Conservation (phyloP, 2,888 invertebrate species). For the Platycnemis pennipes region DNA sequence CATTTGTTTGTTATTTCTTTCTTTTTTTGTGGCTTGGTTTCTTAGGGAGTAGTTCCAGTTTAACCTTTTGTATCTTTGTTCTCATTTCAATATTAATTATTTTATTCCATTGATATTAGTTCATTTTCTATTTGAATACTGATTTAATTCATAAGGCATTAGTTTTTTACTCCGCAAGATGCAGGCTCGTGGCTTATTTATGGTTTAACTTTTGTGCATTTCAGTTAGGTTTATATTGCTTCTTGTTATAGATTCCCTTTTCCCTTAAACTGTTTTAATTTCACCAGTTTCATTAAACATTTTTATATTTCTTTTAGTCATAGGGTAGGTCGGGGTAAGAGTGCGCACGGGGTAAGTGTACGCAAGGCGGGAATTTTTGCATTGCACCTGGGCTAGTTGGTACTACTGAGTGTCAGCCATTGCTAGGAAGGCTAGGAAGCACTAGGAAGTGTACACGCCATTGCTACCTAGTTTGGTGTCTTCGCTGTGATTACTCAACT, state of each 20-base stretch:
- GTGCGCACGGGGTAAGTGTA: constrained; percentile 1
- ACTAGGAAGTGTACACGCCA: not conserved
- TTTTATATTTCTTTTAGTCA: not conserved
- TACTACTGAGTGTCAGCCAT: not conserved
- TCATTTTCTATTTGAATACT: not conserved
- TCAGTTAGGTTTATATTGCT: not conserved
- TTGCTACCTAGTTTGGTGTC: not conserved
- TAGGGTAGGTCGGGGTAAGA: not conserved
- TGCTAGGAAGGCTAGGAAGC: too few species aligned
- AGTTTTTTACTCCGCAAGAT: too few species aligned
- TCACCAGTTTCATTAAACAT: not conserved
- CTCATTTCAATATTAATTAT: too few species aligned
- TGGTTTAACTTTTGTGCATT: too few species aligned
- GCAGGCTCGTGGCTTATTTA: too few species aligned
- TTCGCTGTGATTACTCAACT: too few species aligned
- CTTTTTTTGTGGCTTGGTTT: not conserved
- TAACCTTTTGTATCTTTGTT: not conserved
- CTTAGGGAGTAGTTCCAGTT: not conserved
- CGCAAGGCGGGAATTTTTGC: not conserved
- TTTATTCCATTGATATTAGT: not conserved
- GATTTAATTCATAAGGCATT: too few species aligned
- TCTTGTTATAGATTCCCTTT: not conserved
- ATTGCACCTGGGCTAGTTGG: not conserved
- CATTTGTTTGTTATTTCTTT: too few species aligned
- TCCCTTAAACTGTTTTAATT: too few species aligned